A percentile compares a stretch with the other conserved stretches of the same genome.
Evolutionary conservation across 2,888 invertebrate species (phyloP).

Genomic region (Cynaeus angustus): DNA sequence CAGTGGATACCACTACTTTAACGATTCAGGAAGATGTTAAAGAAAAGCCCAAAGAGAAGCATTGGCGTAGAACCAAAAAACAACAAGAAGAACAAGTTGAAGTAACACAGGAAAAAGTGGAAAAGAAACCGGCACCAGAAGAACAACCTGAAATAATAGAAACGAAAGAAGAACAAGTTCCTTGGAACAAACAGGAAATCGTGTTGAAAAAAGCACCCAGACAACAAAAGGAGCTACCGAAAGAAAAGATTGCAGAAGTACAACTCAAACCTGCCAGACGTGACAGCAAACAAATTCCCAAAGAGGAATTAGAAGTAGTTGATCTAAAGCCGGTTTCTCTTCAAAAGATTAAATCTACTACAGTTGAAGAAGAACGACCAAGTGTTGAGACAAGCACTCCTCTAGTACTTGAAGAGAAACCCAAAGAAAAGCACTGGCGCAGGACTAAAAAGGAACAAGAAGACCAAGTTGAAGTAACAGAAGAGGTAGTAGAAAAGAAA

Average conservation of each 20-base stretch:
- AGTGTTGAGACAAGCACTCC: background rate
- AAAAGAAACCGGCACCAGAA: conserved; percentile 62
- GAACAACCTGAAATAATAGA: conserved; percentile 58
- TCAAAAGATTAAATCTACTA: conserved; percentile 43
- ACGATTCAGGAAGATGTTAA: conserved; percentile 60
- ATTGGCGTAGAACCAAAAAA: conserved; percentile 57
- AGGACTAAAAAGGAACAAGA: conserved; percentile 54
- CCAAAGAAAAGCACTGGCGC: conserved; percentile 50
- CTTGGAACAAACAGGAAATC: conserved; percentile 48
- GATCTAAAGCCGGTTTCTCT: conserved; percentile 57
- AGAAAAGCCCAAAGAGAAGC: conserved; percentile 56
- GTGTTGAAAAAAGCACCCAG: conserved; percentile 43
- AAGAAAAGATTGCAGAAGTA: conserved; percentile 55
- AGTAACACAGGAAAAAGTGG: conserved; percentile 33
- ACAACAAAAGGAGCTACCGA: conserved; percentile 32
- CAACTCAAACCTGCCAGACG: conserved; percentile 47
- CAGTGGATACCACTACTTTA: conserved; percentile 65
- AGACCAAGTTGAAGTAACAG: conserved; percentile 45
- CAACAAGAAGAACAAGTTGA: conserved; percentile 48
- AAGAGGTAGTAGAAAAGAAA: conserved; percentile 53
- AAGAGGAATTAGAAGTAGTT: conserved; percentile 60
- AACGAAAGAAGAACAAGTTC: conserved; percentile 54
- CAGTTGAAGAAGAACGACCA: conserved; percentile 8
- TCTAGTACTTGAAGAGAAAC: conserved; percentile 31
- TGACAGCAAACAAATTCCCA: conserved; percentile 58